Evolutionary conservation across 2,113 vertebrate genomes (phyloP).

Genomic region (Ramphastos sulfuratus): DNA sequence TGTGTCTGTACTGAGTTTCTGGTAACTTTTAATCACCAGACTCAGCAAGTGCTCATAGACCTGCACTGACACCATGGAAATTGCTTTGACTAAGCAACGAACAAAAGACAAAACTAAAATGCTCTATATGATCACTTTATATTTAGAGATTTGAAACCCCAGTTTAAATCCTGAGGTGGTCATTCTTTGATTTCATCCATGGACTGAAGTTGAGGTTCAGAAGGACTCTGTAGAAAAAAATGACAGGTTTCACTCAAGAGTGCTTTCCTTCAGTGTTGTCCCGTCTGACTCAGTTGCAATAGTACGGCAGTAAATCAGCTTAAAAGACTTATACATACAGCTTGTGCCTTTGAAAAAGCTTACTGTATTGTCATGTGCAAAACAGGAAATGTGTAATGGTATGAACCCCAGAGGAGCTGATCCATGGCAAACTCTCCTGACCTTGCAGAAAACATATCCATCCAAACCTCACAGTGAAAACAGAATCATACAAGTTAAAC

Average conservation of each 20-base stretch:
- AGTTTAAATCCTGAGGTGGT: background rate
- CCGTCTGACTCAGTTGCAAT: background rate
- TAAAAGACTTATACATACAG: background rate
- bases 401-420: background rate
- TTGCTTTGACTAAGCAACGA: background rate
- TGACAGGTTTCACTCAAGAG: background rate
- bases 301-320: background rate
- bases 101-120: background rate
- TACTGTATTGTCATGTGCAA: slow-evolving; percentile 36
- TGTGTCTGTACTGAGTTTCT: background rate
- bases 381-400: slow-evolving; percentile 41
- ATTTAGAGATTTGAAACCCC: background rate
- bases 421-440: slow-evolving; percentile 39
- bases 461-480: background rate
- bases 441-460: background rate
- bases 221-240: background rate
- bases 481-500: background rate
- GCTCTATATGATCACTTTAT: background rate
- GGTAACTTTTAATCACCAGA: background rate
- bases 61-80: background rate
- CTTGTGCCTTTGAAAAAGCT: slow-evolving; percentile 20
- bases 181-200: background rate
- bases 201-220: background rate
- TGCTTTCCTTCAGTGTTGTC: background rate
- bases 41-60: background rate